These are phyloP conservation scores for Cottoperca gobio DNA, from an alignment of 2,797 vertebrate species.

Conservation along the genomic window DNA sequence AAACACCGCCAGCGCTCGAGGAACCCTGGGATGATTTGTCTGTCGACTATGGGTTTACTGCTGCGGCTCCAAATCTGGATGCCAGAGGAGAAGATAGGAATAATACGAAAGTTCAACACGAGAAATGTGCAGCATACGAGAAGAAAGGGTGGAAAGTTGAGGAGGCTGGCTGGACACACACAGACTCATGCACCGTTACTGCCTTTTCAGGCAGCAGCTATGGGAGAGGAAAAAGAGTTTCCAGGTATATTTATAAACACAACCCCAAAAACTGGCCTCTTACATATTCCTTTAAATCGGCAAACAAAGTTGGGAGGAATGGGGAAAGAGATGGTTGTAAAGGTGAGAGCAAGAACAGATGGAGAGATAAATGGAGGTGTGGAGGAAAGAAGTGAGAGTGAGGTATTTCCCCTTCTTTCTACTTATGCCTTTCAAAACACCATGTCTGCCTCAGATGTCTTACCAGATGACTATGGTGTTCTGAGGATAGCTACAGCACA, in stretches of 20 bases:
- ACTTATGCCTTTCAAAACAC: conserved; percentile 38
- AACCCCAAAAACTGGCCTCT: conserved; percentile 1
- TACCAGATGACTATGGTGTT: conserved; percentile 31
- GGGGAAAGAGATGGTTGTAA: background rate
- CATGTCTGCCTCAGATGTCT: background rate
- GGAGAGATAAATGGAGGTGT: background rate
- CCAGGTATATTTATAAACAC: conserved; percentile 16
- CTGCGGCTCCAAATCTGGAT: accelerated
- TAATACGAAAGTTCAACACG: background rate
- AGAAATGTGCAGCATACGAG: background rate
- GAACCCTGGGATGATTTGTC: conserved; percentile 24
- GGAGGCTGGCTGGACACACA: background rate
- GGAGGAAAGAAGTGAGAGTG: conserved; percentile 3
- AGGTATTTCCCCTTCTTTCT: conserved; percentile 37
- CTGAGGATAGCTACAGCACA: background rate
- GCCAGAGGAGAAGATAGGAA: background rate
- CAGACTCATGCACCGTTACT: background rate
- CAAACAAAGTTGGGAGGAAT: background rate
- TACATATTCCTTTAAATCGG: conserved; percentile 3
- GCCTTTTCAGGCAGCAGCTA: background rate
- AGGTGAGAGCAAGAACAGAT: background rate
- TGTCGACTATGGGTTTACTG: conserved; percentile 50
- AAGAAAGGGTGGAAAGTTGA: background rate
- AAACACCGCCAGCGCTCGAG: background rate
- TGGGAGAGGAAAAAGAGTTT: background rate